Evolutionary conservation across 2,113 vertebrate genomes (phyloP).

Genomic region (Thamnophis sirtalis): DNA sequence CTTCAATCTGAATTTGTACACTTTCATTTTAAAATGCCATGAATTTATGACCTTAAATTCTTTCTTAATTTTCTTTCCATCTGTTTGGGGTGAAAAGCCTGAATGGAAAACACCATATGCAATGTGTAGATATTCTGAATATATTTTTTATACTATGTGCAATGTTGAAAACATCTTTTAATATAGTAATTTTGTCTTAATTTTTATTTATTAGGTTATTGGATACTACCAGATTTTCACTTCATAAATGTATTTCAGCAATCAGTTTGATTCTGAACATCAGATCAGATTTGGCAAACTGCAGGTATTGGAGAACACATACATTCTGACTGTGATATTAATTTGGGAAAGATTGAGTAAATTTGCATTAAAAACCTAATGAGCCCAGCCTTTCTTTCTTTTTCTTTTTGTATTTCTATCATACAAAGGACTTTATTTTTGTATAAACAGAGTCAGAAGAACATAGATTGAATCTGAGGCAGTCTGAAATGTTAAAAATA

Average conservation of each 20-base stretch:
- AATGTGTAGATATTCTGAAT: background rate
- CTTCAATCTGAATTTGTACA: background rate
- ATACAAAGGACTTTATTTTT: background rate
- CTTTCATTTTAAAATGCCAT: background rate
- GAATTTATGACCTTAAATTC: background rate
- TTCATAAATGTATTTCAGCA: background rate
- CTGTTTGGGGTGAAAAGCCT: background rate
- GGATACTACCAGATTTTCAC: background rate
- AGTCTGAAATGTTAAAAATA: constrained; percentile 18
- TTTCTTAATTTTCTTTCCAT: background rate
- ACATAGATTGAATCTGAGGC: background rate
- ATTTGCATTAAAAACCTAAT: background rate
- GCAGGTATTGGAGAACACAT: background rate
- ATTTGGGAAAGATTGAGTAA: background rate
- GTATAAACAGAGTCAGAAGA: background rate
- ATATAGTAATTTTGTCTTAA: background rate
- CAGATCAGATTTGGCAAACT: background rate
- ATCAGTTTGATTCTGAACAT: background rate
- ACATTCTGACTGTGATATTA: background rate
- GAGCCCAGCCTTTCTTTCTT: background rate
- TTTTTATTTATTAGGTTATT: background rate
- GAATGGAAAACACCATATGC: background rate
- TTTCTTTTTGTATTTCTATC: background rate
- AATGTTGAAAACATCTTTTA: background rate
- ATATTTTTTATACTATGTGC: background rate